Evolutionary conservation across 1,140 invertebrate species (phyloP).

Genomic region (Nasonia longicornis): DNA sequence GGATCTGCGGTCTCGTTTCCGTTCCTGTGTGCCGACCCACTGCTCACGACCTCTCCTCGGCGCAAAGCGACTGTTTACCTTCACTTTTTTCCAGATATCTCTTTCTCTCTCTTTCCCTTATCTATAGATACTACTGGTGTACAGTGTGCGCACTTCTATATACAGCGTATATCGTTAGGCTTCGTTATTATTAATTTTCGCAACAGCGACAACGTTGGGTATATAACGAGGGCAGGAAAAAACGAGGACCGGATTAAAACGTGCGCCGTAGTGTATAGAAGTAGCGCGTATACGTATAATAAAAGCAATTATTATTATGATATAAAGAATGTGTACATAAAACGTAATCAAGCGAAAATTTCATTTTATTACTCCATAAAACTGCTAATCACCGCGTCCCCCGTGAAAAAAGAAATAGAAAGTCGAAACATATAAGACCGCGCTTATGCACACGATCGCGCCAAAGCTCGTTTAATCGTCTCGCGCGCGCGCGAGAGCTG

Average conservation of each 20-base stretch:
- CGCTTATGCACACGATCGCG: conserved; percentile 14
- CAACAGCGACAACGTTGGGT: background rate
- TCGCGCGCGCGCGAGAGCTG: background rate
- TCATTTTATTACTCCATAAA: conserved; percentile 37
- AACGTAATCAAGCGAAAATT: conserved; percentile 41
- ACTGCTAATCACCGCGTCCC: conserved; percentile 16
- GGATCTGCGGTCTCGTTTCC: conserved; percentile 53
- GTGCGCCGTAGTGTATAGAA: background rate
- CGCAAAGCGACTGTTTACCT: background rate
- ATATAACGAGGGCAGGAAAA: background rate
- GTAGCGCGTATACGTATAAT: background rate
- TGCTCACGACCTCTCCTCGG: background rate
- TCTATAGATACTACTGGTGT: too few relatives aligned
- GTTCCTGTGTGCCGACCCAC: conserved; percentile 12
- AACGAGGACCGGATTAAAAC: background rate
- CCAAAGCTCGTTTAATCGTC: conserved; percentile 20
- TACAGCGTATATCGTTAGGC: background rate
- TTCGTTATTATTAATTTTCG: background rate
- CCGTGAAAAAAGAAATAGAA: conserved; percentile 25
- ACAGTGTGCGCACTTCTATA: too few relatives aligned
- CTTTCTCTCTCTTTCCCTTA: background rate
- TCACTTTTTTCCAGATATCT: conserved; percentile 1
- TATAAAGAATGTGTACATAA: conserved; percentile 34
- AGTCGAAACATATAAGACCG: conserved; percentile 11
- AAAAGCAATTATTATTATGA: conserved; percentile 22